phyloP scores from a whole-genome alignment of 2,888 invertebrate genomes.

The Lasius platythorax region DNA sequence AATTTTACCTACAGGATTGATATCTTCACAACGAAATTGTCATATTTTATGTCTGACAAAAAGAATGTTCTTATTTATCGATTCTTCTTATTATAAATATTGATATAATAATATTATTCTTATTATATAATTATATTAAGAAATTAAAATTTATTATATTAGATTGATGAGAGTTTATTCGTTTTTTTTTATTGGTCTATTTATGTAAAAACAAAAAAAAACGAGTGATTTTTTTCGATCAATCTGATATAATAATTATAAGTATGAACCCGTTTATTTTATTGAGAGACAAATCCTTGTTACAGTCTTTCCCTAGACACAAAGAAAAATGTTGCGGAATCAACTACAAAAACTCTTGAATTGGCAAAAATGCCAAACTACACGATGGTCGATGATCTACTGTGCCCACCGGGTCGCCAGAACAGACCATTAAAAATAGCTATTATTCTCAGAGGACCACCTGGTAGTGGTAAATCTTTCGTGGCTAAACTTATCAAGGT shows the following conservation, averaged over 20 bases:
- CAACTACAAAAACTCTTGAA: slow-evolving; percentile 79
- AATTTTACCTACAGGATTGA: slow-evolving; percentile 1
- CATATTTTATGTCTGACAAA: slow-evolving; percentile 6
- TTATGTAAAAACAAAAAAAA: slow-evolving; percentile 10
- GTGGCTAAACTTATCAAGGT: slow-evolving; percentile 95
- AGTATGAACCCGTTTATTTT: slow-evolving; percentile 13
- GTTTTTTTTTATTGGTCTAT: slow-evolving; percentile 40
- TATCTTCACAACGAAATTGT: neutral
- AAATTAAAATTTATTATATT: neutral
- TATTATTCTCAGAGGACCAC: slow-evolving; percentile 96
- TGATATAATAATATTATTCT: too few relatives aligned
- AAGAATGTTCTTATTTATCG: neutral
- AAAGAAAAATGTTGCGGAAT: slow-evolving; percentile 74
- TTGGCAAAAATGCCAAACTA: slow-evolving; percentile 84
- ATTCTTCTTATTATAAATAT: neutral
- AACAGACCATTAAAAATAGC: slow-evolving; percentile 94
- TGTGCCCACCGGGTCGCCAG: slow-evolving; percentile 92
- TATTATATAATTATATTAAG: too few relatives aligned
- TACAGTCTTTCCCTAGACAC: slow-evolving; percentile 72
- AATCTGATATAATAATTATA: neutral
- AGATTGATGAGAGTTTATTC: neutral
- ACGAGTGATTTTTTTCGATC: neutral
- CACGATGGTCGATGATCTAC: slow-evolving; percentile 93
- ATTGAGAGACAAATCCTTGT: slow-evolving; percentile 59
- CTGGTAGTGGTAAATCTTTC: slow-evolving; percentile 98